Conservation (phyloP, 2,888 invertebrate genomes). For the Icerya purchasi region DNA sequence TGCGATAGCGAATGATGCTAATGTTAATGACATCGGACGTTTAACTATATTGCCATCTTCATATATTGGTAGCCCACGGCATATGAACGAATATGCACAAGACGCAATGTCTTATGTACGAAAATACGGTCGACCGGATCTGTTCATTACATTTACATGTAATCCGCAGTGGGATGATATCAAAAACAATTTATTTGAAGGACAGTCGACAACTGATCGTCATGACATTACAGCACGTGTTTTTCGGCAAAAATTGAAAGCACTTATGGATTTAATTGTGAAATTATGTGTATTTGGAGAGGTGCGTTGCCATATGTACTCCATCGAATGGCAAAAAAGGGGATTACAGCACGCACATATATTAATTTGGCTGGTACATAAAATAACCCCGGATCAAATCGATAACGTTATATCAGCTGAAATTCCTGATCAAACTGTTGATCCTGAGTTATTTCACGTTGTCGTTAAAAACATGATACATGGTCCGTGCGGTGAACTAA, state of each 20-base stretch:
- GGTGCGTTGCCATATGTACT: slow-evolving; percentile 19
- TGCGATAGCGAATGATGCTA: slow-evolving; percentile 19
- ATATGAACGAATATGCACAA: slow-evolving; percentile 22
- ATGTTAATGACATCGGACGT: slow-evolving; percentile 18
- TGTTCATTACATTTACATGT: too few relatives aligned
- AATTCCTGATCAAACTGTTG: too few relatives aligned
- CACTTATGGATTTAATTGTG: too few relatives aligned
- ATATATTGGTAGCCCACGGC: slow-evolving; percentile 20
- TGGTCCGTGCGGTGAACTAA: slow-evolving; percentile 19
- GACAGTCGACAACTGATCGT: slow-evolving; percentile 19
- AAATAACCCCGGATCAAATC: slow-evolving; percentile 21
- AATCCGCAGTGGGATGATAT: slow-evolving; percentile 21
- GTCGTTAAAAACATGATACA: slow-evolving; percentile 23
- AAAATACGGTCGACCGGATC: slow-evolving; percentile 18
- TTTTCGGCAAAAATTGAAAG: too few relatives aligned
- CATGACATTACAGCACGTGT: too few relatives aligned
- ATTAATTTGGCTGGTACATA: slow-evolving; percentile 22
- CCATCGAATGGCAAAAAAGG: too few relatives aligned
- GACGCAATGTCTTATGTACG: slow-evolving; percentile 23
- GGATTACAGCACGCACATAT: slow-evolving; percentile 22
- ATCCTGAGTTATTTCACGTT: slow-evolving; percentile 19
- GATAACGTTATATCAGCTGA: slow-evolving; percentile 22
- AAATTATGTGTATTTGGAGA: slow-evolving; percentile 15
- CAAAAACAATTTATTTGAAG: slow-evolving; percentile 12
- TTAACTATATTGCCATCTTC: slow-evolving; percentile 21